Percentiles rank a stretch among this genome's conserved stretches.
phyloP scores from a whole-genome alignment of 1,140 invertebrate genomes.

The Stenopsyche tienmushanensis region DNA sequence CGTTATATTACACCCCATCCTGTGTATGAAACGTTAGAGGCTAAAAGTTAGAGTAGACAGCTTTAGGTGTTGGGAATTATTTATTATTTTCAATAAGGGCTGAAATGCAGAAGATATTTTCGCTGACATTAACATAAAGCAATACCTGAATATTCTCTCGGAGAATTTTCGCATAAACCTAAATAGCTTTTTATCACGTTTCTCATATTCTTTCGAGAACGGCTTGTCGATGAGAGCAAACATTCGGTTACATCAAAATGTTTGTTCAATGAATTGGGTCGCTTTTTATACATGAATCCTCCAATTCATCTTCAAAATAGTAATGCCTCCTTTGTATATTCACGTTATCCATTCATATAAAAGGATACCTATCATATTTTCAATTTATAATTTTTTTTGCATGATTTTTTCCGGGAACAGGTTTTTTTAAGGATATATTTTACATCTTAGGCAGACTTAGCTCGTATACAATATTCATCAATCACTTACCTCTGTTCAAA shows the following conservation, averaged over 20 bases:
- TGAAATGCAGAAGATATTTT: conserved; percentile 2
- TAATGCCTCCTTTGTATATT: background rate
- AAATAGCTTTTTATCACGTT: conserved; percentile 22
- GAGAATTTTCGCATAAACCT: conserved; percentile 20
- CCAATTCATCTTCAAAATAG: background rate
- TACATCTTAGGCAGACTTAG: no score
- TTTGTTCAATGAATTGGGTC: conserved; percentile 25
- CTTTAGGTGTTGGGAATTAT: no score
- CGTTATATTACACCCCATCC: no score
- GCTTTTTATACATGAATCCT: background rate
- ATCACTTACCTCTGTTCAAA: conserved; percentile 13
- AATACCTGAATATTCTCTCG: conserved; percentile 20
- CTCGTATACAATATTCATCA: conserved; percentile 4
- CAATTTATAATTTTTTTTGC: no score
- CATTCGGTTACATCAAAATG: conserved; percentile 16
- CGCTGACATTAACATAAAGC: conserved; percentile 14
- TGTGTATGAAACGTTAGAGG: no score
- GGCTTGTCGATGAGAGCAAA: conserved; percentile 10
- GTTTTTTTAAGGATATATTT: no score
- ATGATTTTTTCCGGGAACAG: no score
- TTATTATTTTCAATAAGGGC: background rate
- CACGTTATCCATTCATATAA: background rate
- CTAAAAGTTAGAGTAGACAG: no score
- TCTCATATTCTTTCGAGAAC: conserved; percentile 12
- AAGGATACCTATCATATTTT: no score